Base-by-base conservation (phyloP, 2,888 invertebrate species). In the Apotomis capreana region DNA sequence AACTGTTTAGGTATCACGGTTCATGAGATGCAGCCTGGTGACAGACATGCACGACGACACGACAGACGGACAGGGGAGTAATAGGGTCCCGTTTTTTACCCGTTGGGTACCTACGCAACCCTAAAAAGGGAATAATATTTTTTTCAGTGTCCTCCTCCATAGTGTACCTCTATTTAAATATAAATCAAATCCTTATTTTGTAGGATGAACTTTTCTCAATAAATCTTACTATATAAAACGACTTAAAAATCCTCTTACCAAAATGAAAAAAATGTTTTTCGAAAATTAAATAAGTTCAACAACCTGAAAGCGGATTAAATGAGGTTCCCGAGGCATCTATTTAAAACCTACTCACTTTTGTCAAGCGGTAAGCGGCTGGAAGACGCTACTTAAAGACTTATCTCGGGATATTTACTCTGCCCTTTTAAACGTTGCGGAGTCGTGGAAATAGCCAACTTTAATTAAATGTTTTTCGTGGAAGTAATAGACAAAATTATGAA, bases 351-450 rank as follows among this genome's bases (percentile, higher is more conserved):
- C 12, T n/a, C 40, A 15, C 55, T 49, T 69, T 54, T 61, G 52
- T 69, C 12, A 61, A 58, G 6, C 26, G 59, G 52, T 60, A 60
- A 54, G 13, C 36, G 54, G 59, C 58, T 63, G 63, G 40, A 52
- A 65, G 64, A 67, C 26, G 70, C 49, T 76, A 68, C 76, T 75
- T 74, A 76, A 72, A 63, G 68, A 75, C 76, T 78, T 76, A 79
- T 74, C 74, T 65, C 68, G 64, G 68, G 70, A 69, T 71, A 76
- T 78, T 80, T 76, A 64, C 69, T 74, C 70, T 70, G 55, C 52
- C 51, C 57, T 55, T 76, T 72, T 71, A 71, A 76, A 76, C 40
- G 74, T 68, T 51, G 52, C 62, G 64, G 77, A 46, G 68, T 76
- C 67, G 40, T 40, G 44, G 3, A 61, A 69, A 37, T 10, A 26